Conservation (phyloP, 1,140 invertebrate genomes). For the Bradynema listronoti region DNA sequence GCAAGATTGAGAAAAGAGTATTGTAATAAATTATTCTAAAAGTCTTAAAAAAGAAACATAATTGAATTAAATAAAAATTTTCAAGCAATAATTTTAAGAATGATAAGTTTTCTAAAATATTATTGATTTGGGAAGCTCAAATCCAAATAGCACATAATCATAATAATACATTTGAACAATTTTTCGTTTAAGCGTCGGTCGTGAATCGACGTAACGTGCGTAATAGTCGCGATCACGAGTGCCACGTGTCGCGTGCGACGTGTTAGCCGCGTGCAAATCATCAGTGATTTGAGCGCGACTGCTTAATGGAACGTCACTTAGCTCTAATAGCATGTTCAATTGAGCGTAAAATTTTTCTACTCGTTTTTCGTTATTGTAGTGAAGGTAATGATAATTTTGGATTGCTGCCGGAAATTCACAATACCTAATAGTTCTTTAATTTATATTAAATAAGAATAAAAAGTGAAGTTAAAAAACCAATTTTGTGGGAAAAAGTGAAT, state of each 20-base stretch:
- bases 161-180: slow-evolving; percentile 8
- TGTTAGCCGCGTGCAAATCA: not conserved
- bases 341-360: not conserved
- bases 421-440: not conserved
- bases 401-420: not conserved
- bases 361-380: not conserved
- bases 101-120: too few relatives aligned
- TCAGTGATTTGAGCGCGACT: not conserved
- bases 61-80: too few relatives aligned
- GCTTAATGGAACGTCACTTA: not conserved
- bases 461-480: not conserved
- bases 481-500: slow-evolving; percentile 18
- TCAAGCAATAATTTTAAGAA: too few relatives aligned
- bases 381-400: not conserved
- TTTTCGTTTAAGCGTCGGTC: not conserved
- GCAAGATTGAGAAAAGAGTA: too few relatives aligned
- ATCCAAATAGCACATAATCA: slow-evolving; percentile 9
- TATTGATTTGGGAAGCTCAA: slow-evolving; percentile 6
- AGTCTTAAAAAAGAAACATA: too few relatives aligned
- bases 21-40: too few relatives aligned
- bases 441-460: not conserved
- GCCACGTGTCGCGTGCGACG: not conserved
- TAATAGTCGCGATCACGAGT: not conserved
- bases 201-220: not conserved
- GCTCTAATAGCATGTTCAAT: not conserved